Percentiles rank a stretch among this genome's conserved stretches.
phyloP scores from a whole-genome alignment of 1,140 invertebrate genomes.

The Probaryconus sp. region DNA sequence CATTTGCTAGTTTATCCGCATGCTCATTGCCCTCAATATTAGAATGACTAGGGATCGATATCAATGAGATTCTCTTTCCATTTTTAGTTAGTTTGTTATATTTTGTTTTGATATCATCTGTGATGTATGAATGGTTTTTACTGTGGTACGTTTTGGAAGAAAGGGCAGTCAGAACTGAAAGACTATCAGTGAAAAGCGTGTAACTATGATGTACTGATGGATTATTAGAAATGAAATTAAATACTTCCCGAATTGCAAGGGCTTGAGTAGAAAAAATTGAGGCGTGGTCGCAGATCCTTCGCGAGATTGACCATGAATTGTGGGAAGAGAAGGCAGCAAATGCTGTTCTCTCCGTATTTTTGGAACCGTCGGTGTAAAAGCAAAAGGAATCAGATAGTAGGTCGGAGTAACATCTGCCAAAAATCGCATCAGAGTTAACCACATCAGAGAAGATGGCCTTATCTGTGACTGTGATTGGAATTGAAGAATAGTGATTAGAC shows the following conservation, averaged over 20 bases:
- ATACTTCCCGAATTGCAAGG: too few relatives aligned
- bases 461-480: background rate
- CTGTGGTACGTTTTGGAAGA: too few relatives aligned
- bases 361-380: conserved; percentile 7
- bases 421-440: background rate
- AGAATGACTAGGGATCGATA: conserved; percentile 3
- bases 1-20: conserved; percentile 8
- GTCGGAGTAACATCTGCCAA: background rate
- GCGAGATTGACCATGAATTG: background rate
- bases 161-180: too few relatives aligned
- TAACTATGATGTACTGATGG: too few relatives aligned
- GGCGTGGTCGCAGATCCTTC: background rate
- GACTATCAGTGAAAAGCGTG: too few relatives aligned
- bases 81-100: background rate
- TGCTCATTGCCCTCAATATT: conserved; percentile 6
- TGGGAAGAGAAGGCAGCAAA: background rate
- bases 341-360: background rate
- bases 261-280: conserved; percentile 12
- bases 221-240: too few relatives aligned
- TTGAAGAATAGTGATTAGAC: background rate
- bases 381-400: background rate
- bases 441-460: background rate
- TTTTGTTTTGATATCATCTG: background rate
- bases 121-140: background rate
- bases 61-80: background rate